phyloP scores from a whole-genome alignment of 1,140 invertebrate species.

The Drosophila novamexicana region DNA sequence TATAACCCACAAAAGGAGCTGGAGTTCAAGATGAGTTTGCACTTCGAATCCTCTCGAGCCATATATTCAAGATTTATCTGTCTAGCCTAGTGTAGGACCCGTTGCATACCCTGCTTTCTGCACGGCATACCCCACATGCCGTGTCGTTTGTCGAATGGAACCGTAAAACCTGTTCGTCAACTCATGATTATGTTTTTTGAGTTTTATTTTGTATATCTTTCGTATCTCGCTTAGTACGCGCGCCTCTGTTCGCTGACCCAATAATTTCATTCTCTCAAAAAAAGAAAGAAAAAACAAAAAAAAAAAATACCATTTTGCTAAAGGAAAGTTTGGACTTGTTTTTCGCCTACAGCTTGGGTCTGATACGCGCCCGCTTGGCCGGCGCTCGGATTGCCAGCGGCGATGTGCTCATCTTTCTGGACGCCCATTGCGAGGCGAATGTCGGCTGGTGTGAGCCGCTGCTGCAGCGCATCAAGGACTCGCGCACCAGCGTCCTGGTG shows the following conservation, averaged over 20 bases:
- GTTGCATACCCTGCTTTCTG: neutral
- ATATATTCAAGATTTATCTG: too few species aligned
- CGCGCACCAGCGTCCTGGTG: slow-evolving; percentile 91
- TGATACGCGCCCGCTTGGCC: slow-evolving; percentile 93
- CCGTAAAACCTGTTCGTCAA: slow-evolving; percentile 79
- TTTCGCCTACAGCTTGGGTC: slow-evolving; percentile 86
- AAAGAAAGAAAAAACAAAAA: slow-evolving; percentile 10
- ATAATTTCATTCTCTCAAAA: slow-evolving; percentile 54
- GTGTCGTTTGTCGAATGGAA: slow-evolving; percentile 26
- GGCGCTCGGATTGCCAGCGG: slow-evolving; percentile 92
- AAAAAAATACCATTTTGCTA: slow-evolving; percentile 43
- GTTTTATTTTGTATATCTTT: slow-evolving; percentile 46
- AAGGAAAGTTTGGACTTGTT: slow-evolving; percentile 68
- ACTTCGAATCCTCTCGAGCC: too few species aligned
- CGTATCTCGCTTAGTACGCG: slow-evolving; percentile 42
- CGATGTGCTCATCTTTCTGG: slow-evolving; percentile 95
- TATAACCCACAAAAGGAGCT: too few species aligned
- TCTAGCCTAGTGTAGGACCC: neutral
- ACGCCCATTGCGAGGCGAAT: slow-evolving; percentile 97
- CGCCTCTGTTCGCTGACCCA: slow-evolving; percentile 65
- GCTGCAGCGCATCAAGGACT: slow-evolving; percentile 92
- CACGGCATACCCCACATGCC: slow-evolving; percentile 11
- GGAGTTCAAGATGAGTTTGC: too few species aligned
- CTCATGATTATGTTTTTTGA: slow-evolving; percentile 62
- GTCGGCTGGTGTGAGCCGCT: slow-evolving; percentile 94